These are phyloP conservation scores for Prosopocoilus inquinatus DNA, from an alignment of 2,888 invertebrate species.

Conservation along the genomic window DNA sequence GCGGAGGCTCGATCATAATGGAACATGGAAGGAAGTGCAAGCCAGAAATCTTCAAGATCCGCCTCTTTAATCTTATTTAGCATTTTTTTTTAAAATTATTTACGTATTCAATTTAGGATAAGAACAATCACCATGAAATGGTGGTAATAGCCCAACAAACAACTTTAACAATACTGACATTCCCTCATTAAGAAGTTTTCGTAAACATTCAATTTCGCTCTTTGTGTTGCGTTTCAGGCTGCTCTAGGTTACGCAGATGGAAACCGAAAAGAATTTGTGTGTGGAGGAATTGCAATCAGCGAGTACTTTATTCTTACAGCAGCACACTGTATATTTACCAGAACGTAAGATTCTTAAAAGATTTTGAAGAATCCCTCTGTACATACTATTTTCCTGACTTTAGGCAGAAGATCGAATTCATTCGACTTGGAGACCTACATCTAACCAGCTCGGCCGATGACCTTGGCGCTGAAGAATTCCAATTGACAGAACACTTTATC, in stretches of 20 bases:
- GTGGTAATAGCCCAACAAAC: too few relatives aligned
- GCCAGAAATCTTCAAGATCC: too few relatives aligned
- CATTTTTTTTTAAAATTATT: too few relatives aligned
- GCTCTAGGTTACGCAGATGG: conserved; percentile 38
- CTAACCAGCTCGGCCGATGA: conserved; percentile 35
- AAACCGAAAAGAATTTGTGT: conserved; percentile 52
- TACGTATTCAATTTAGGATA: neutral
- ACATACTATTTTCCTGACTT: too few relatives aligned
- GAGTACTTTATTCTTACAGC: conserved; percentile 64
- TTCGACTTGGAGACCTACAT: conserved; percentile 51
- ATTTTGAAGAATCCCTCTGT: too few relatives aligned
- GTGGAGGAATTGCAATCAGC: conserved; percentile 67
- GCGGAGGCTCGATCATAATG: too few relatives aligned
- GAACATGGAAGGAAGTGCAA: too few relatives aligned
- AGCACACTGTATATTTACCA: conserved; percentile 58
- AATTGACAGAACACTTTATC: conserved; percentile 37
- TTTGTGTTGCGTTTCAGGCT: conserved; percentile 30
- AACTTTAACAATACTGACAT: too few relatives aligned
- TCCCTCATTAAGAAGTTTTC: neutral
- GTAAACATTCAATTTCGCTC: neutral
- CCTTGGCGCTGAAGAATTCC: conserved; percentile 37
- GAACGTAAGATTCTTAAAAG: conserved; percentile 27
- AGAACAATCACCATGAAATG: too few relatives aligned
- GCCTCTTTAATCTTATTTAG: too few relatives aligned
- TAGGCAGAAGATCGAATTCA: conserved; percentile 17